Percentiles rank a stretch among this genome's conserved stretches.
These are phyloP conservation scores for Acrobeloides nanus DNA, from an alignment of 2,888 invertebrate genomes.

Conservation along the genomic window DNA sequence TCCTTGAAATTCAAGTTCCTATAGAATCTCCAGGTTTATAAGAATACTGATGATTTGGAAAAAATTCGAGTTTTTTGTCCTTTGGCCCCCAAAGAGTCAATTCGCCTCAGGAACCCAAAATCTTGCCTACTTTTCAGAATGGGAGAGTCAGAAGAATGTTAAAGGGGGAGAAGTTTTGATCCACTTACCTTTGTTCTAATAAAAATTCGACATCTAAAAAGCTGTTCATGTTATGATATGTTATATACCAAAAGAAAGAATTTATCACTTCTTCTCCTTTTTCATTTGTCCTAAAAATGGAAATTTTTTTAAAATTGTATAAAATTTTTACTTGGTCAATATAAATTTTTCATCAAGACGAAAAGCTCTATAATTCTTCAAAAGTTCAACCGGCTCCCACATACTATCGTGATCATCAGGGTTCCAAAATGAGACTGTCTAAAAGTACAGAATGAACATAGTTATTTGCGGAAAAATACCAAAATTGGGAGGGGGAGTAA, in stretches of 20 bases:
- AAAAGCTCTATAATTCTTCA: constrained; percentile 34
- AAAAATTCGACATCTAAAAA: constrained; percentile 45
- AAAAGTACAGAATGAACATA: too few species aligned
- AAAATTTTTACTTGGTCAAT: constrained; percentile 24
- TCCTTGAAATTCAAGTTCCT: too few species aligned
- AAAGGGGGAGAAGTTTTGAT: neutral
- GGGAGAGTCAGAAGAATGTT: neutral
- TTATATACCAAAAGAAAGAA: constrained; percentile 44
- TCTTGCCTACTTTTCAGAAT: too few species aligned
- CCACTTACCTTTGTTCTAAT: constrained; percentile 23
- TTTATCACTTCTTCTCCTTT: constrained; percentile 34
- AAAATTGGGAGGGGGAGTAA: too few species aligned
- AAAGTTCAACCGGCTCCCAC: constrained; percentile 1
- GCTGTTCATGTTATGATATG: constrained; percentile 43
- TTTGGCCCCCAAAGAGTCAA: too few species aligned
- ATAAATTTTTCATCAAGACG: constrained; percentile 29
- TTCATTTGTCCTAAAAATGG: constrained; percentile 26
- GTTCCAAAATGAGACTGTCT: too few species aligned
- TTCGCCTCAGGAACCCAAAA: too few species aligned
- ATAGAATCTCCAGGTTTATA: too few species aligned
- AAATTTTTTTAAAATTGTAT: neutral
- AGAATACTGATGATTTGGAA: too few species aligned
- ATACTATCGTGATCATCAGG: too few species aligned
- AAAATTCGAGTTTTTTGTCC: too few species aligned
- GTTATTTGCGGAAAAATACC: too few species aligned